Percentiles rank a stretch among this genome's conserved stretches.
phyloP scores from a whole-genome alignment of 2,113 vertebrate species.

The Hypanus sabinus region DNA sequence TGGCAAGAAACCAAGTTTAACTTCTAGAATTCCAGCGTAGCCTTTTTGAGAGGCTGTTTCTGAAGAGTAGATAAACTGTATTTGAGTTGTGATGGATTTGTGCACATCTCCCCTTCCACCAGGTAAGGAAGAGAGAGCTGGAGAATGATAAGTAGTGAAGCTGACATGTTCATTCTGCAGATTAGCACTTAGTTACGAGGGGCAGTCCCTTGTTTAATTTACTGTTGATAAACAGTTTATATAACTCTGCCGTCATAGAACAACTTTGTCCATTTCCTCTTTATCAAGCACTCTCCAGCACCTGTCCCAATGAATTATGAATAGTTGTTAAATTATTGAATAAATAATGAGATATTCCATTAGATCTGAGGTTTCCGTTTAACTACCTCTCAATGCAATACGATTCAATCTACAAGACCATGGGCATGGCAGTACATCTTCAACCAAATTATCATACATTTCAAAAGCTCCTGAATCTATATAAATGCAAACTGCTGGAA shows the following conservation, averaged over 20 bases:
- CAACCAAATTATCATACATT: neutral
- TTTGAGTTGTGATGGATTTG: neutral
- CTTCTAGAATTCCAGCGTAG: too few relatives aligned
- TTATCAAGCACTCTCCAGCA: neutral
- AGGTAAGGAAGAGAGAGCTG: neutral
- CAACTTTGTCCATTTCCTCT: neutral
- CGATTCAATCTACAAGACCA: neutral
- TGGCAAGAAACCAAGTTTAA: too few relatives aligned
- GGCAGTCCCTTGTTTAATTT: neutral
- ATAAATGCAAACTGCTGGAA: too few relatives aligned
- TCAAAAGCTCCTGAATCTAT: too few relatives aligned
- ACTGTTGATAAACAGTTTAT: neutral
- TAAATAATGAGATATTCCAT: slow-evolving; percentile 11
- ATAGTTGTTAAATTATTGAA: slow-evolving; percentile 22
- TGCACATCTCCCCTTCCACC: too few relatives aligned
- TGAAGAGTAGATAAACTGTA: neutral
- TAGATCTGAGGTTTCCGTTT: neutral
- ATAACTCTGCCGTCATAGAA: neutral
- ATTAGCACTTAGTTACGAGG: neutral
- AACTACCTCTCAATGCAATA: neutral
- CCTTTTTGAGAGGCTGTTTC: neutral
- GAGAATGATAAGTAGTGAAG: too few relatives aligned
- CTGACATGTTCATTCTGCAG: too few relatives aligned
- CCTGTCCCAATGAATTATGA: neutral
- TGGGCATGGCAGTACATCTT: neutral